A percentile compares a stretch with the other conserved stretches of the same genome.
These are phyloP conservation scores for Leptodactylus fuscus DNA, from an alignment of 2,113 vertebrate genomes.

Conservation along the genomic window DNA sequence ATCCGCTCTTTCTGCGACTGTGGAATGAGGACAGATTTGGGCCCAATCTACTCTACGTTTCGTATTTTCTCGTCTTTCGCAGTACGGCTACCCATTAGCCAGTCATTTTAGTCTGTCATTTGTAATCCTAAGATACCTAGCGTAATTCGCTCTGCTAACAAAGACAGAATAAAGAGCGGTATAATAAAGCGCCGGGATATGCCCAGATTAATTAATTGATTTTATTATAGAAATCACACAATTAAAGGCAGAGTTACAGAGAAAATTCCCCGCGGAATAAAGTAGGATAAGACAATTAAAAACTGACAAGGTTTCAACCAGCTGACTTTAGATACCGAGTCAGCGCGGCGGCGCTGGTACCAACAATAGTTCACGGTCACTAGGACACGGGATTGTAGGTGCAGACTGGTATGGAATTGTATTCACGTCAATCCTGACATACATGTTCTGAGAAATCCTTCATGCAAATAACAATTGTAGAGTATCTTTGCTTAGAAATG, in stretches of 20 bases:
- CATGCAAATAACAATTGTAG: too few species aligned
- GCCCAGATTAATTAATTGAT: slow-evolving; percentile 30
- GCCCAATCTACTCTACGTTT: not conserved
- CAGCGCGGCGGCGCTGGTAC: not conserved
- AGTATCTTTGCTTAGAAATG: too few species aligned
- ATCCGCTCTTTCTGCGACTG: not conserved
- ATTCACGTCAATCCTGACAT: too few species aligned
- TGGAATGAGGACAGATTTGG: not conserved
- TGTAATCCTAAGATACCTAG: slow-evolving; percentile 18
- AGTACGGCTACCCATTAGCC: not conserved
- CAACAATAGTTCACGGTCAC: not conserved
- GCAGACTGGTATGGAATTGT: not conserved
- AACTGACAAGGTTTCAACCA: not conserved
- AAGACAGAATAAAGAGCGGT: not conserved
- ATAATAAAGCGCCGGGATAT: not conserved
- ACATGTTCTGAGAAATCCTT: too few species aligned
- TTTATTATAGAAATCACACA: slow-evolving; percentile 37
- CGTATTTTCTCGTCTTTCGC: not conserved
- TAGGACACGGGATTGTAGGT: not conserved
- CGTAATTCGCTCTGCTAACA: not conserved
- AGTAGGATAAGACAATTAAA: slow-evolving; percentile 32
- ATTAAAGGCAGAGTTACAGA: slow-evolving; percentile 19
- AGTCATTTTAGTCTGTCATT: not conserved
- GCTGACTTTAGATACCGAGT: not conserved
- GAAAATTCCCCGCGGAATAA: slow-evolving; percentile 4